A percentile compares a stretch with the other conserved stretches of the same genome.
These are phyloP conservation scores for Pelobates fuscus DNA, from an alignment of 2,113 vertebrate genomes.

Conservation along the genomic window DNA sequence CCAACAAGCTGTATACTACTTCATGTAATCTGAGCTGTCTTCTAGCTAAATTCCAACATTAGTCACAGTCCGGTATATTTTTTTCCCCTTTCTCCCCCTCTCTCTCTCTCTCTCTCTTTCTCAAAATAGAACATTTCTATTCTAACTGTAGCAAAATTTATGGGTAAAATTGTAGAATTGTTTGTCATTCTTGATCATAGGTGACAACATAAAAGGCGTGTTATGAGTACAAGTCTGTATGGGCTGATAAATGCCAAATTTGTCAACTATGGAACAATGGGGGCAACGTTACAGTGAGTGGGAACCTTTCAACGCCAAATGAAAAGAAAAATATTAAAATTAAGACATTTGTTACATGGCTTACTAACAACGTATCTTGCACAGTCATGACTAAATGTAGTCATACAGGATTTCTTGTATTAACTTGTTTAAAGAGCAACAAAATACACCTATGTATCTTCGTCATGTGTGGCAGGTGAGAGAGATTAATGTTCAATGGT, in stretches of 20 bases:
- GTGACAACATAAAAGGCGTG: slow-evolving; percentile 51
- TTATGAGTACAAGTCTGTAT: slow-evolving; percentile 48
- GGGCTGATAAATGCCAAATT: slow-evolving; percentile 55
- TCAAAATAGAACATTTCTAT: slow-evolving; percentile 64
- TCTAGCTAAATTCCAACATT: slow-evolving; percentile 99
- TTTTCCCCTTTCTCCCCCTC: slow-evolving; percentile 54
- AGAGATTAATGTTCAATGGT: slow-evolving; percentile 74
- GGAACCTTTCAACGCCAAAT: slow-evolving; percentile 63
- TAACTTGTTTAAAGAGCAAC: slow-evolving; percentile 66
- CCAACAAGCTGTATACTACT: slow-evolving; percentile 79
- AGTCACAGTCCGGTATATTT: slow-evolving; percentile 82
- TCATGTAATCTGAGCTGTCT: slow-evolving; percentile 95
- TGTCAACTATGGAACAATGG: slow-evolving; percentile 57
- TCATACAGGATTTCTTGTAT: slow-evolving; percentile 59
- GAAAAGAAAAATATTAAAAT: slow-evolving; percentile 64
- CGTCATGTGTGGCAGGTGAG: slow-evolving; percentile 54
- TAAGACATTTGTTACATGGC: slow-evolving; percentile 57
- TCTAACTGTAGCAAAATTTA: slow-evolving; percentile 62
- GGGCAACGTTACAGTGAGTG: slow-evolving; percentile 58
- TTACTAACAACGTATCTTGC: slow-evolving; percentile 55
- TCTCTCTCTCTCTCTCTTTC: slow-evolving; percentile 24
- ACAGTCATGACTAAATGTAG: slow-evolving; percentile 49
- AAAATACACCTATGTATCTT: slow-evolving; percentile 57
- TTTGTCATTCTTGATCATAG: slow-evolving; percentile 53
- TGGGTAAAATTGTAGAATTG: slow-evolving; percentile 47